phyloP scores from a whole-genome alignment of 1,140 invertebrate species.

The Lasioglossum albipes region DNA sequence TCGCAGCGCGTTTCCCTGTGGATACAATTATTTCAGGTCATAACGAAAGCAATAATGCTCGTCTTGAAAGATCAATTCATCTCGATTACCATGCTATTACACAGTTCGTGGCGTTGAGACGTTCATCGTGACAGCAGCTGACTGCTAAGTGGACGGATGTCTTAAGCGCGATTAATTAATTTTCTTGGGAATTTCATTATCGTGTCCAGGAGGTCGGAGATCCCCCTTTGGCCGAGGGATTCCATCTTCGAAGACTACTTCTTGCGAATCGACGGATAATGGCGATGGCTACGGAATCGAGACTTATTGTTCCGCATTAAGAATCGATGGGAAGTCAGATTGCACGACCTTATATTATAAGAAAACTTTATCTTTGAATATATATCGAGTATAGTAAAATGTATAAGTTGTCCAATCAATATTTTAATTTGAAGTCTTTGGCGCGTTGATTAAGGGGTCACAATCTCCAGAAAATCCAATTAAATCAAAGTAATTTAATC shows the following conservation, averaged over 20 bases:
- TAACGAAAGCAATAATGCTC: background rate
- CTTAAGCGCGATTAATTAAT: slow-evolving; percentile 59
- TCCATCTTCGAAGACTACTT: background rate
- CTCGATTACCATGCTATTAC: slow-evolving; percentile 15
- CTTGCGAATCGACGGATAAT: background rate
- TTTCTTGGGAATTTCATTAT: slow-evolving; percentile 57
- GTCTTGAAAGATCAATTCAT: background rate
- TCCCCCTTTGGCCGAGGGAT: background rate
- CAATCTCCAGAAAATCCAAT: too few relatives aligned
- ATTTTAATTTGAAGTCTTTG: too few relatives aligned
- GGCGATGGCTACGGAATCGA: background rate
- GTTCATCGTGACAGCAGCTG: background rate
- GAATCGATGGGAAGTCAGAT: too few relatives aligned
- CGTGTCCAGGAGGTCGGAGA: background rate
- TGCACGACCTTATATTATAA: too few relatives aligned
- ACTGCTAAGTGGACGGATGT: slow-evolving; percentile 38
- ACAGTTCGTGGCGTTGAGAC: slow-evolving; percentile 11
- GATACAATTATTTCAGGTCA: background rate
- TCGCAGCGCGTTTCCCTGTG: background rate
- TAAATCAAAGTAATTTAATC: too few relatives aligned
- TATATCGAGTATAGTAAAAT: too few relatives aligned
- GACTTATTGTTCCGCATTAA: background rate
- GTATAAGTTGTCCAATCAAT: too few relatives aligned
- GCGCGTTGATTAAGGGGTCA: too few relatives aligned
- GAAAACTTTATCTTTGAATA: too few relatives aligned